Base-by-base conservation (phyloP, 64 coral and sea anemone species). In the Montipora cactus region DNA sequence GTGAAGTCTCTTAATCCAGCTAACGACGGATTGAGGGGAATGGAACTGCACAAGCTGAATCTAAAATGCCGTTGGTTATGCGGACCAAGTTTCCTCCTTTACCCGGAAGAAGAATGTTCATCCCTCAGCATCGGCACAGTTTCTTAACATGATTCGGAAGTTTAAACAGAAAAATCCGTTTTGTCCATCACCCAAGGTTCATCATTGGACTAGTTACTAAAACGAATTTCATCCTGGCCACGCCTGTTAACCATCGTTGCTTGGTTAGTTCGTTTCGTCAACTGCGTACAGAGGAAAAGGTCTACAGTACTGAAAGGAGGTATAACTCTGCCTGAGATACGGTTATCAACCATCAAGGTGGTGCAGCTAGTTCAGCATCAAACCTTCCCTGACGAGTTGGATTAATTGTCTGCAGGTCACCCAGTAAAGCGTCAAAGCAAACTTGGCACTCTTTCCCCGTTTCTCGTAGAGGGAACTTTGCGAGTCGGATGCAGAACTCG, bases 1-100 rank as follows among this genome's bases (percentile, higher is more conserved):
- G 53, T 18, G 75, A 88, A 6, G 8, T 62, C 8, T 57, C 84
- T 25, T 8, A 94, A 94, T 16, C 84, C 84, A 19, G 83, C 84
- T 12, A 77, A 94, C 44, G 76, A 68, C 23, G 80, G 67, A 20
- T 76, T 52, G 1, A 21, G 90, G 48, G 90, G 80, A 7, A 44
- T 86, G 15, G 59, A 47, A 7, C 19, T 47, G 8, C 28, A 84
- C 10, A 18, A 5, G 0, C 53, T 92, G 1, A 10, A 59, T 3
- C 16, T 6, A 16, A 64, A 76, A 15, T 45, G 20, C 49, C 67
- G 12, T 16, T 92, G 71, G 78, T 70, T 79, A 12, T 64, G n/a
- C 14, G 71, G 90, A 10, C 90, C 90, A 51, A 69, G 20, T 12
- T 92, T 92, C 45, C 74, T 92, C 2, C 59, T 48, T 5, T 3